A percentile compares a stretch with the other conserved stretches of the same genome.
Conservation (phyloP, 2,888 invertebrate species). For the Pollenia angustigena region DNA sequence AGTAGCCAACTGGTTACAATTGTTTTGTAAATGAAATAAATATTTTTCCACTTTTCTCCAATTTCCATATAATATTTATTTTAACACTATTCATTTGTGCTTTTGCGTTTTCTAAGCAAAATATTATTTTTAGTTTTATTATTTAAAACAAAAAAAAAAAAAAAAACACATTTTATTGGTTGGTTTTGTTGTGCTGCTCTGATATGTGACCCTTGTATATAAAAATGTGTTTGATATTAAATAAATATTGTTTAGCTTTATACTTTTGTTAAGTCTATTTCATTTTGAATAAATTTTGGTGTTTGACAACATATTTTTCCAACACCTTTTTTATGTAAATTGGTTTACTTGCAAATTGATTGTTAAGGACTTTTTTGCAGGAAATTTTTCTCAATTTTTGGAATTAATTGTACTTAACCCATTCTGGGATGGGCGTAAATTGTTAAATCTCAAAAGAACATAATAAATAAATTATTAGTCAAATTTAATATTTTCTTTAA, state of each 20-base stretch:
- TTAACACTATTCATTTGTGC: conserved; percentile 14
- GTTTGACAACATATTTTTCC: conserved; percentile 15
- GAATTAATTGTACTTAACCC: neutral
- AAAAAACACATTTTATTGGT: conserved; percentile 8
- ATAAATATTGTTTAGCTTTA: conserved; percentile 11
- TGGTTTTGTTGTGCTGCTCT: neutral
- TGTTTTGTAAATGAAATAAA: conserved; percentile 64
- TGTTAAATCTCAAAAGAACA: too few relatives aligned
- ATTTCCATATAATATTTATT: conserved; percentile 52
- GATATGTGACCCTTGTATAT: neutral
- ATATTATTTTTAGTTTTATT: conserved; percentile 11
- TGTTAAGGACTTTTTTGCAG: neutral
- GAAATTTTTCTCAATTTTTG: neutral
- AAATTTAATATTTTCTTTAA: too few relatives aligned
- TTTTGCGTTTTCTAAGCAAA: conserved; percentile 50
- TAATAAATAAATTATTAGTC: too few relatives aligned
- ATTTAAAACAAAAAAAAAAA: conserved; percentile 28
- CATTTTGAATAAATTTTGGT: neutral
- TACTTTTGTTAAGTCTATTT: conserved; percentile 1
- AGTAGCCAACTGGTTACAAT: conserved; percentile 7
- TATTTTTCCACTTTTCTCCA: conserved; percentile 46
- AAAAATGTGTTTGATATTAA: neutral
- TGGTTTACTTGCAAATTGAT: neutral
- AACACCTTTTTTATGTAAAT: conserved; percentile 40
- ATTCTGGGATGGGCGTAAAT: neutral